Base-by-base conservation (phyloP, 2,113 vertebrate genomes). In the Patagioenas fasciata region DNA sequence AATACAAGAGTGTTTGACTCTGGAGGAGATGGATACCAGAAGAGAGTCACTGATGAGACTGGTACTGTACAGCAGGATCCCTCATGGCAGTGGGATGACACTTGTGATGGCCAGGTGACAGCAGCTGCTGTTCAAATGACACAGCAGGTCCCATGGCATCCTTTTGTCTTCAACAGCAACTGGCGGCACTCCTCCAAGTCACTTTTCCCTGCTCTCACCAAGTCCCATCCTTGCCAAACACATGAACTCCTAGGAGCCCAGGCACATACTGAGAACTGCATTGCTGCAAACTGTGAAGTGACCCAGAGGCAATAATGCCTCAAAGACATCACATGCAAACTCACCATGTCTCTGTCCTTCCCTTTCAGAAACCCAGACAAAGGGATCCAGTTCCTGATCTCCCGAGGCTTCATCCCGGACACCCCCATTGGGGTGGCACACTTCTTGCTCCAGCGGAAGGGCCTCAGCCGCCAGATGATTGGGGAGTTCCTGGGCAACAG, bases 391-490 rank as follows among this genome's bases (percentile, higher is more conserved):
- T 99, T 99, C 98, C 98, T 99, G 95, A 99, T 99, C 89, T 99
- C 99, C 0, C 98, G 99, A 6, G 99, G 99, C 83, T 99, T 99
- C 93, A 99, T 99, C 93, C 99, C 99, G 0, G 99, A 99, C 96
- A 99, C 99, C 6, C 99, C 99, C 81, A 99, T 99, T 1, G 99
- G 99, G 16, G 99, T 99, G 92, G 99, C 99, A 77, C 99, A 99
- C 78, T 99, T 99, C 87, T 98, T 99, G 91, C 98, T 99, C 48
- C 99, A 99, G 97, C 98, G 99, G 69, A 99, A 99, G 96, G 99
- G 99, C 31, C 98, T 99, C 96, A 99, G 99, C 96, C 98, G 99
- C 17, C 99, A 99, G 97, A 99, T 99, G 99, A 99, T 99, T 1
- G 99, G 99, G 67, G 99, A 99, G 60, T 99, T 99, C 96, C 98